Conservation (phyloP, 1,140 invertebrate genomes). For the Teleogryllus occipitalis region DNA sequence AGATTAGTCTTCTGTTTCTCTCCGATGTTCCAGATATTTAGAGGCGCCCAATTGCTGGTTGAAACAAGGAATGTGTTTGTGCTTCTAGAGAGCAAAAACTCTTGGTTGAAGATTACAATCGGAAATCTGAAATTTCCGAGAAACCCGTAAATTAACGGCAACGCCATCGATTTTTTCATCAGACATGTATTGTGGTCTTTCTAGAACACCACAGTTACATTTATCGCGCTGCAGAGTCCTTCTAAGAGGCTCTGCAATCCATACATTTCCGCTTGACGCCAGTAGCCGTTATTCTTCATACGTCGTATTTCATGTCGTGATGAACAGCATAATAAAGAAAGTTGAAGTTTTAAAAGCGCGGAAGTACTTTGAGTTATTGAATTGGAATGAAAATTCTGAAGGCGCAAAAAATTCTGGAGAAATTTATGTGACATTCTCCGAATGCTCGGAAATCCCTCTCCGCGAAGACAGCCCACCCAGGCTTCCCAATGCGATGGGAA, state of each 20-base stretch:
- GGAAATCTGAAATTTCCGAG: slow-evolving; percentile 1
- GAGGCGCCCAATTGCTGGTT: background rate
- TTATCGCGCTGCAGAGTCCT: background rate
- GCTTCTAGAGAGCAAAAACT: background rate
- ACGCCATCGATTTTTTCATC: background rate
- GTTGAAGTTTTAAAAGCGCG: too few species aligned
- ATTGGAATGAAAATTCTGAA: too few species aligned
- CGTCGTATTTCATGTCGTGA: background rate
- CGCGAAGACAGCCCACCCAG: too few species aligned
- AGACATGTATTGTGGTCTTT: background rate
- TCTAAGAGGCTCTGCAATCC: background rate
- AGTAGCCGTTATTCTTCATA: background rate
- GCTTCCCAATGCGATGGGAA: too few species aligned
- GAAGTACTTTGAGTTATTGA: too few species aligned
- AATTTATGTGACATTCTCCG: too few species aligned
- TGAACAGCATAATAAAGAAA: background rate
- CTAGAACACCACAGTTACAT: background rate
- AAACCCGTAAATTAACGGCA: background rate
- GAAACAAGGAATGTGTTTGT: background rate
- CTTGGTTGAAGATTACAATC: background rate
- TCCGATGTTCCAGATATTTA: background rate
- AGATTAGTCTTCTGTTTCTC: background rate
- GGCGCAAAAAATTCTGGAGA: too few species aligned
- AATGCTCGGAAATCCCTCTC: too few species aligned
- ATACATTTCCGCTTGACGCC: background rate